Base-by-base conservation (phyloP, 2,888 invertebrate species). In the Pachliopta kotzebuea region DNA sequence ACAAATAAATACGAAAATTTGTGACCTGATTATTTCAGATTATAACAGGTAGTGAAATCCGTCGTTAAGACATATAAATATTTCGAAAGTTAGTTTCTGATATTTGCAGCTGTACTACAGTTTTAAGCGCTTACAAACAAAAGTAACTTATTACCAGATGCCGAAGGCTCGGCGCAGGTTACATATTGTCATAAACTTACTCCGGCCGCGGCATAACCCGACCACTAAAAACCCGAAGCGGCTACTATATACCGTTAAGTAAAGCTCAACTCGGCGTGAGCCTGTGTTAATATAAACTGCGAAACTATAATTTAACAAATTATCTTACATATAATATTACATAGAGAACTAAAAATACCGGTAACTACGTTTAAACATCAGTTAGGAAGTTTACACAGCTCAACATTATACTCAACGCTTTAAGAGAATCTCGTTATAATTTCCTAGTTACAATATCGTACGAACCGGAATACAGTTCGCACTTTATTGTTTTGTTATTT, bases 111-210 rank as follows among this genome's bases (percentile, higher is more conserved):
- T 83, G 71, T 74, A 76, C 85, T 85, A 81, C 83, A 83, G 77
- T 84, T 85, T 82, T 78, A 84, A 84, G 81, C 76, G 77, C 80
- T 83, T 82, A 81, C 82, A 82, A 84, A 84, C 84, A 86, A 85
- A 84, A 83, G 80, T 84, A 78, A 85, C 76, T 81, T 85, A 86
- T 81, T 83, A 79, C 80, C 71, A 71, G 81, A 81, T 78, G 81
- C 83, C 81, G 76, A 75, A 80, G 81, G 80, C 80, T 77, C 79
- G 71, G 76, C 79, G 76, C 81, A 84, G 83, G 83, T 82, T 84
- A 84, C 84, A 83, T 83, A 80, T 83, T 84, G 84, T 76, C 75
- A 75, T 77, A 78, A 74, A 76, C 72, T 73, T 67, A 70, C 72
- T 72, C 76, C 72, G 50, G 21, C 21, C 20, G 21, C 21, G 70